Base-by-base conservation (phyloP, 2,797 vertebrate genomes). In the Eulemur albifrons region DNA sequence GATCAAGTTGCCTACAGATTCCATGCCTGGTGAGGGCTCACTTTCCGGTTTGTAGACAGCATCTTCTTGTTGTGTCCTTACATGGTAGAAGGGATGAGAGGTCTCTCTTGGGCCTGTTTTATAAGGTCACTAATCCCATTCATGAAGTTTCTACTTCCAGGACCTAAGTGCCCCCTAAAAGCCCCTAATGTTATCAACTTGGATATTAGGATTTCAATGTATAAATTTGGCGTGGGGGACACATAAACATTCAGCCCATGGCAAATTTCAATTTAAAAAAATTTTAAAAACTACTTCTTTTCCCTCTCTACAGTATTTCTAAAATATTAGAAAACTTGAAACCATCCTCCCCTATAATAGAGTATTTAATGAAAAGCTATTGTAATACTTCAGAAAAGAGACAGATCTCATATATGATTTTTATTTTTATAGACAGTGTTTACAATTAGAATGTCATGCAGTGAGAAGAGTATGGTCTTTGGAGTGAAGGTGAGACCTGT, bases 371-470 rank as follows among this genome's bases (percentile, higher is more conserved):
- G 30, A 95, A 67, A 81, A 20, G 2, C 38, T 89, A 32, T 61
- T 25, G 69, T 88, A 67, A 90, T 84, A 57, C 9, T 81, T 93
- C 79, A 69, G 30, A 85, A 91, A 88, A 80, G 35, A 96, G 52
- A 90, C 3, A 54, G 15, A 73, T 15, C 5, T 12, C 11, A 61
- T 32, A n/a, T 50, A 52, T 45, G 3, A 43, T 73, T 96, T 90
- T 84, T 94, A 79, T 72, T 87, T 82, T 43, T 32, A n/a, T 7
- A 12, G 38, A 23, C 5, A 65, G 2, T 50, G 7, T 82, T 93
- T 86, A 27, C 7, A 75, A 50, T 7, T 38, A 43, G 73, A 7
- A 35, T 80, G 27, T 65, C 6, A 59, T 7, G 61, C 32, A 70
- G 30, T 94, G 7, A 25, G 63, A 75, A 84, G 25, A 79, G 11